Conservation (phyloP, 2,797 vertebrate species). For the Notoglanidium macrostoma region DNA sequence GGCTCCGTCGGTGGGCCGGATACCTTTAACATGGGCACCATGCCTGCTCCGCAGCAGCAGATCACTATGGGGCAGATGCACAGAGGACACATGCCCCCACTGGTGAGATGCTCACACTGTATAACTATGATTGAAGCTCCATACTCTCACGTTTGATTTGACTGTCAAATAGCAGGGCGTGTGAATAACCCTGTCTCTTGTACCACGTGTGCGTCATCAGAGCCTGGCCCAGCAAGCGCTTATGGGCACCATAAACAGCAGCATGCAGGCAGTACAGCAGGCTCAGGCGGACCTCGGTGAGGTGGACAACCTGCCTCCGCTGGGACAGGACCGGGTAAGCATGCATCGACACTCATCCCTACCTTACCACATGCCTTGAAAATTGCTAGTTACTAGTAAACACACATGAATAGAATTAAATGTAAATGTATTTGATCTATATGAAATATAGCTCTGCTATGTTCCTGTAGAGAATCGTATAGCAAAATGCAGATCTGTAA, state of each 20-base stretch:
- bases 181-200: slow-evolving; percentile 9
- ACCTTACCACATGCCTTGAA: neutral
- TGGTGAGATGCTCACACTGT: slow-evolving; percentile 78
- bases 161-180: slow-evolving; percentile 13
- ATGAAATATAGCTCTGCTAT: neutral
- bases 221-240: slow-evolving; percentile 95
- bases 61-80: slow-evolving; percentile 96
- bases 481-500: neutral
- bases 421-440: neutral
- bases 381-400: neutral
- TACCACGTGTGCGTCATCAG: slow-evolving; percentile 64
- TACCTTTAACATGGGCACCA: slow-evolving; percentile 90
- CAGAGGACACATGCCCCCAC: slow-evolving; percentile 94
- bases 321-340: slow-evolving; percentile 97
- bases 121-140: neutral
- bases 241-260: slow-evolving; percentile 97
- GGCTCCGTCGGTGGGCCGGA: slow-evolving; percentile 90
- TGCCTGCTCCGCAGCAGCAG: slow-evolving; percentile 96
- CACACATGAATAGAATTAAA: neutral
- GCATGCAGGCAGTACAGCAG: slow-evolving; percentile 96
- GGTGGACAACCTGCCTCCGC: slow-evolving; percentile 89
- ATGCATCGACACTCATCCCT: neutral
- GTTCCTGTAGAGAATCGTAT: no score
- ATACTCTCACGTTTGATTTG: neutral
- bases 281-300: slow-evolving; percentile 90